These are phyloP conservation scores for Chaitophorus viminalis DNA, from an alignment of 2,888 invertebrate genomes.

Conservation along the genomic window DNA sequence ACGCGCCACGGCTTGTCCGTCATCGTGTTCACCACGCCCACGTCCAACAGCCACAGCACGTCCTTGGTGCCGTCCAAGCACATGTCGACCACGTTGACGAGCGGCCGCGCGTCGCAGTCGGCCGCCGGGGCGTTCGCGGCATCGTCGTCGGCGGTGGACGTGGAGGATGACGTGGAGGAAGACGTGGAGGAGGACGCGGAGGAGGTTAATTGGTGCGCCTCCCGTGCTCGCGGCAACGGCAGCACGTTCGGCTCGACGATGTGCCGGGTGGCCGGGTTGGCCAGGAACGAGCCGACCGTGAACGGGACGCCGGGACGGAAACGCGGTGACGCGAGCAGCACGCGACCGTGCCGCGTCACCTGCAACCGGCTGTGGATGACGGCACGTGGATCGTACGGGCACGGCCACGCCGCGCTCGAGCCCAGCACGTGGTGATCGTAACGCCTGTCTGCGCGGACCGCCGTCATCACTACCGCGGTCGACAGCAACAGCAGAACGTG, in stretches of 20 bases:
- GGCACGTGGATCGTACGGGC: conserved; percentile 2
- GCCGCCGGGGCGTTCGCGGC: neutral
- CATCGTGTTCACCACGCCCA: conserved; percentile 73
- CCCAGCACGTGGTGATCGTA: conserved; percentile 45
- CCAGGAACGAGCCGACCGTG: conserved; percentile 37
- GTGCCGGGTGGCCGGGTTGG: neutral
- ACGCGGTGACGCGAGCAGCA: conserved; percentile 9
- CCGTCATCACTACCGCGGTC: too few species aligned
- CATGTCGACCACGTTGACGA: conserved; percentile 79
- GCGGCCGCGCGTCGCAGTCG: conserved; percentile 65
- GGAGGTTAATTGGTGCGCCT: neutral
- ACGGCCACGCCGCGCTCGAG: conserved; percentile 17
- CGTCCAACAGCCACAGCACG: conserved; percentile 79
- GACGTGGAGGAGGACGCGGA: too few species aligned
- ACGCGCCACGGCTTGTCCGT: conserved; percentile 71
- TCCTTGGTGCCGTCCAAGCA: conserved; percentile 73
- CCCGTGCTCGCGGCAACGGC: neutral
- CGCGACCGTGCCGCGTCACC: conserved; percentile 24
- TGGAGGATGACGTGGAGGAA: too few species aligned
- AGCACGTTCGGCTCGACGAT: conserved; percentile 31
- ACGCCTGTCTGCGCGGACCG: neutral
- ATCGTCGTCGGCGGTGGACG: neutral
- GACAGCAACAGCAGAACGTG: neutral
- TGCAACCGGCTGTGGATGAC: conserved; percentile 53
- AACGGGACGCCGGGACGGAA: conserved; percentile 46